Percentiles rank a stretch among this genome's conserved stretches.
Conservation (phyloP, 2,888 invertebrate genomes). For the Harpagoxenus sublaevis region DNA sequence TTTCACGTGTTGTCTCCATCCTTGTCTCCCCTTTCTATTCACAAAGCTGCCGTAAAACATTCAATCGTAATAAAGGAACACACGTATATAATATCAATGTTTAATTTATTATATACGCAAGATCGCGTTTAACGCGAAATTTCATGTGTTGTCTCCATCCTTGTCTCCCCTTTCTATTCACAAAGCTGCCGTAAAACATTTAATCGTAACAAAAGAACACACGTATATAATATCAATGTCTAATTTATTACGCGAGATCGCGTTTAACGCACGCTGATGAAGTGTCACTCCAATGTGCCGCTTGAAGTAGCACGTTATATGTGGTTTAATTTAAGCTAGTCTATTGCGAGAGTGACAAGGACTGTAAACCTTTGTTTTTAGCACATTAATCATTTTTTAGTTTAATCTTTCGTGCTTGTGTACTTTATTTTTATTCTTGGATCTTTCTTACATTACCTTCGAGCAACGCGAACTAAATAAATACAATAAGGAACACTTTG, state of each 20-base stretch:
- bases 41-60: not conserved
- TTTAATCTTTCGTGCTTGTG: not conserved
- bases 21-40: not conserved
- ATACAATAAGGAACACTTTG: not conserved
- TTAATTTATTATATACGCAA: not conserved
- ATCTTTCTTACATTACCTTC: not conserved
- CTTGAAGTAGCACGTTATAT: not conserved
- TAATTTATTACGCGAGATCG: not conserved
- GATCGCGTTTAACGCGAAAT: not conserved
- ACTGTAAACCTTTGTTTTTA: conserved; percentile 3
- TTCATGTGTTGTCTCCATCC: not conserved
- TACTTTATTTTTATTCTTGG: not conserved
- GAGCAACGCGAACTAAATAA: not conserved
- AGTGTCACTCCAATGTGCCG: not conserved
- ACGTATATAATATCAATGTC: not conserved
- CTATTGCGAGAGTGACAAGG: not conserved
- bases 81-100: not conserved
- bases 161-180: not conserved
- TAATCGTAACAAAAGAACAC: not conserved
- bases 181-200: not conserved
- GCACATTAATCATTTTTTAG: not conserved
- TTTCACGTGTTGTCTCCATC: not conserved
- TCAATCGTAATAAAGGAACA: not conserved
- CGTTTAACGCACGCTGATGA: not conserved
- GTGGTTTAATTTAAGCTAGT: conserved; percentile 4